Evolutionary conservation across 2,888 invertebrate species (phyloP), one percentile per base, ranked within the genome.

Genomic region (Abrostola triplasia): DNA sequence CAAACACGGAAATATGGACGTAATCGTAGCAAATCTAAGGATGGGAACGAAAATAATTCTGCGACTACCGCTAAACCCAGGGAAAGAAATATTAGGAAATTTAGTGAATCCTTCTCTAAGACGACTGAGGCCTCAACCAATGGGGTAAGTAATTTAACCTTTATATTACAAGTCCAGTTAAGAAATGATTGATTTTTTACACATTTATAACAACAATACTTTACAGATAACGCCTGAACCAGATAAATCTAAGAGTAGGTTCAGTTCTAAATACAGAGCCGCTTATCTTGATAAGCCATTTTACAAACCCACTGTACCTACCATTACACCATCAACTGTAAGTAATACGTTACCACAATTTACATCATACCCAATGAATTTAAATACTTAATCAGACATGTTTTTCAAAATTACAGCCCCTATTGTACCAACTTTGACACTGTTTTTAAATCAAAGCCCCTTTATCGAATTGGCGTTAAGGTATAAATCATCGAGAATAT

Each of bases 221-320:
- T 91, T 91, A 84, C 92, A 94, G 94, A 93, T 93, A 80, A 88
- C 84, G 77, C 84, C 89, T 70, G 94, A 93, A 79, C 84, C 88
- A 58, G 93, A 94, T 82, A 95, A 95, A 84, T 88, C 91, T 77
- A 91, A 92, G 82, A 92, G 92, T 85, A 91, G 95, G 80, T 96
- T 95, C 88, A 96, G 96, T 88, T 95, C 96, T 67, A 95, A 95
- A 86, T 96, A 95, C 86, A 92, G 96, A 82, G 92, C 92, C 60
- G 92, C 93, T 66, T 89, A 88, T 83, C 86, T 94, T 59, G 95
- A 96, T 59, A 94, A 95, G 80, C 95, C 96, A 55, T 94, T 94
- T 83, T 96, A 96, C 88, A 94, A 95, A 86, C 95, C 96, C 66
- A 96, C 96, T 67, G 95, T 96, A 79, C 96, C 96, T 53, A 92